Evolutionary conservation across 1,140 invertebrate species (phyloP).

Genomic region (Formica exsecta): DNA sequence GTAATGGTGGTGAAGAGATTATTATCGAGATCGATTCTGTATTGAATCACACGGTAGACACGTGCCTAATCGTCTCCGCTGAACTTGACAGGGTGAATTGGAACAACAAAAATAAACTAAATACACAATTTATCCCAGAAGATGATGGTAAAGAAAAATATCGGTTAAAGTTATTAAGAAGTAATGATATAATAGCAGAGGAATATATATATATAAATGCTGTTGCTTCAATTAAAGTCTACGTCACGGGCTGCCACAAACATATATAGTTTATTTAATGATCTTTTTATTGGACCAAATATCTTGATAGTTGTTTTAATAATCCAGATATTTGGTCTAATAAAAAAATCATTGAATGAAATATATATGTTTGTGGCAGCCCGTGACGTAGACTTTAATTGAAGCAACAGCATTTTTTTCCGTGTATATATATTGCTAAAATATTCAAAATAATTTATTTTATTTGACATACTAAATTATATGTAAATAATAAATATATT

Average conservation of each 20-base stretch:
- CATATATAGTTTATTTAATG: too few relatives aligned
- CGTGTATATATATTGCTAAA: neutral
- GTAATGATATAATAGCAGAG: neutral
- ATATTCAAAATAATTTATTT: neutral
- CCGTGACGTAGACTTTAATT: too few relatives aligned
- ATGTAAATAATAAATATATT: neutral
- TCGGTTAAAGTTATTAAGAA: neutral
- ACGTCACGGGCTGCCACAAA: too few relatives aligned
- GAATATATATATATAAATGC: neutral
- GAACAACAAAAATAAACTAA: neutral
- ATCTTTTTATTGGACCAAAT: too few relatives aligned
- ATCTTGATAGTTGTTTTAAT: too few relatives aligned
- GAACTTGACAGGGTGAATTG: neutral
- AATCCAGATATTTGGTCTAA: too few relatives aligned
- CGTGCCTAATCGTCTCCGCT: neutral
- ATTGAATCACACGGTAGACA: neutral
- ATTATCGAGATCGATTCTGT: neutral
- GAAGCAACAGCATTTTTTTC: too few relatives aligned
- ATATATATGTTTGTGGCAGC: too few relatives aligned
- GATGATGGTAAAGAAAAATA: neutral
- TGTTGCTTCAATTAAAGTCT: too few relatives aligned
- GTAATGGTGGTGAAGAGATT: slow-evolving; percentile 10
- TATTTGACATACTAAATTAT: neutral
- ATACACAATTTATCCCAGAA: neutral
- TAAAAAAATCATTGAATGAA: too few relatives aligned